Conservation (phyloP, 37 sponge, comb jelly and placozoan species). For the Crambe crambe region DNA sequence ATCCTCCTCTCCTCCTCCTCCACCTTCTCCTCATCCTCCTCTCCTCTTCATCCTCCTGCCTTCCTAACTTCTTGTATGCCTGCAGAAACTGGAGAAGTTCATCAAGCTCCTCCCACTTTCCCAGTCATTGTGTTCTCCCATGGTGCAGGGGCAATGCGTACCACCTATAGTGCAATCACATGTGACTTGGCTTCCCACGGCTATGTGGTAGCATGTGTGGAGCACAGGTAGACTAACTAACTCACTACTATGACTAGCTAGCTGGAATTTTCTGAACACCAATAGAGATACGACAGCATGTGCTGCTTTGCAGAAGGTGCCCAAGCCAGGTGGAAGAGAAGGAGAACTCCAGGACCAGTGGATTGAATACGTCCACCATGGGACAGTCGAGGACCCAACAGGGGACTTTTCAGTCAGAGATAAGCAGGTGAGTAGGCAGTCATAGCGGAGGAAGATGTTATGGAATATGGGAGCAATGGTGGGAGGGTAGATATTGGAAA, state of each 20-base stretch:
- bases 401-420: conserved; percentile 37
- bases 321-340: conserved; percentile 5
- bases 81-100: not conserved
- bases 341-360: conserved; percentile 39
- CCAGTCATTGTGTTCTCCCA: conserved; percentile 81
- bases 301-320: conserved; percentile 36
- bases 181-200: conserved; percentile 86
- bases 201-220: conserved; percentile 74
- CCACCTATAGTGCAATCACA: conserved; percentile 47
- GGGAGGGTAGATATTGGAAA: no score
- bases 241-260: no score
- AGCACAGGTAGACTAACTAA: conserved; percentile 68
- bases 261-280: not conserved
- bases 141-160: conserved; percentile 71
- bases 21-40: no score
- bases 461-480: no score
- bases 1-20: no score
- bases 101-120: not conserved
- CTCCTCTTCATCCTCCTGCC: no score
- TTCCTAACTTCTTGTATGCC: no score
- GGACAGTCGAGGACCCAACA: not conserved
- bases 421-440: conserved; percentile 19
- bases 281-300: conserved; percentile 61
- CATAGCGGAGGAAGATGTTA: no score
- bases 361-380: conserved; percentile 39